These are phyloP conservation scores for Ectemnius continuus DNA, from an alignment of 2,888 invertebrate genomes.

Conservation along the genomic window DNA sequence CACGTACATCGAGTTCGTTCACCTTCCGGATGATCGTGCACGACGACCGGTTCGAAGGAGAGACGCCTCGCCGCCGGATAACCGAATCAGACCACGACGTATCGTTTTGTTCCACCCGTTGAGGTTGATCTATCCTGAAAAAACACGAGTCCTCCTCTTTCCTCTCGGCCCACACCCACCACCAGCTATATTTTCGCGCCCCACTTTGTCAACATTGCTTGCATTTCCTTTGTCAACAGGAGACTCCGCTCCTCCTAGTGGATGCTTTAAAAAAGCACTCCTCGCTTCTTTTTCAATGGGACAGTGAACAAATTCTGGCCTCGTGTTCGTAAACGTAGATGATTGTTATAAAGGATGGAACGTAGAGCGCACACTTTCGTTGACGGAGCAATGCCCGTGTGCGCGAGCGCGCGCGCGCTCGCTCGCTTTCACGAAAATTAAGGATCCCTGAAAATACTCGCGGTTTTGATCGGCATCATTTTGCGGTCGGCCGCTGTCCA, in stretches of 20 bases:
- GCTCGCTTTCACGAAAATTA: conserved; percentile 42
- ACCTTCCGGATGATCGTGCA: conserved; percentile 43
- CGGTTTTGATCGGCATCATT: conserved; percentile 36
- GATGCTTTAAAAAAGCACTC: no score
- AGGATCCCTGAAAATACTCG: conserved; percentile 35
- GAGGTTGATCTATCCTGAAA: background rate
- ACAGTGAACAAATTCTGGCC: no score
- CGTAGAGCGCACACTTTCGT: no score
- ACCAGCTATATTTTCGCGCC: no score
- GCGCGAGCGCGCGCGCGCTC: background rate
- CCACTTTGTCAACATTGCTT: no score
- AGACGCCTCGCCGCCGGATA: conserved; percentile 11
- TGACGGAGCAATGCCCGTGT: no score
- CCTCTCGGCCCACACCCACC: background rate
- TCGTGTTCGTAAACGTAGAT: no score
- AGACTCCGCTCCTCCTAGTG: no score
- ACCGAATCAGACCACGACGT: background rate
- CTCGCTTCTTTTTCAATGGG: no score
- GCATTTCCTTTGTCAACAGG: no score
- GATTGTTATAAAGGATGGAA: no score
- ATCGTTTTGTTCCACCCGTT: no score
- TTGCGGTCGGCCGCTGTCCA: conserved; percentile 24
- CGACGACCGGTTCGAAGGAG: conserved; percentile 43
- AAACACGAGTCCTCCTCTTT: conserved; percentile 9
- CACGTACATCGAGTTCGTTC: conserved; percentile 43